A percentile compares a stretch with the other conserved stretches of the same genome.
These are phyloP conservation scores for Netelia virgata DNA, from an alignment of 2,888 invertebrate species.

Conservation along the genomic window DNA sequence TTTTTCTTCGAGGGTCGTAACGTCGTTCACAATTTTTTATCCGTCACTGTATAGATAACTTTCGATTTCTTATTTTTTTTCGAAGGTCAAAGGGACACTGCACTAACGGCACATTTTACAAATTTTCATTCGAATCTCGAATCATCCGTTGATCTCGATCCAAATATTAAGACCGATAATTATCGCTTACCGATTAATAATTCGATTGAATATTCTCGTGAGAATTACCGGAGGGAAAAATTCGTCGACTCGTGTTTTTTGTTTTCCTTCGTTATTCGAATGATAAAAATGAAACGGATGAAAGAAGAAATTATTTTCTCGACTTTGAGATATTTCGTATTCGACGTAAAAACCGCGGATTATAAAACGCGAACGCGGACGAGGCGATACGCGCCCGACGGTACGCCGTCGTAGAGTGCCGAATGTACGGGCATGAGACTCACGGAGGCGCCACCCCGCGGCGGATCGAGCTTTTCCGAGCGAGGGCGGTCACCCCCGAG, in stretches of 20 bases:
- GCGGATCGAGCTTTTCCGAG: conserved; percentile 63
- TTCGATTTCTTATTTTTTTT: not conserved
- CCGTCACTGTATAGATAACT: not conserved
- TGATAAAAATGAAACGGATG: not conserved
- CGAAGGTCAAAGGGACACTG: not conserved
- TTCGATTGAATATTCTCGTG: not conserved
- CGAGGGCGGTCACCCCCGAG: conserved; percentile 66
- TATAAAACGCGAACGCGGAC: conserved; percentile 34
- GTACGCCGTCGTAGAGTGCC: conserved; percentile 65
- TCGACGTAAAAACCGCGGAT: not conserved
- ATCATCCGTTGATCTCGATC: not conserved
- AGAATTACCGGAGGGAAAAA: not conserved
- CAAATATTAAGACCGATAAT: not conserved
- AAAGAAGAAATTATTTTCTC: not conserved
- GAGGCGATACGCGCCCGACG: conserved; percentile 63
- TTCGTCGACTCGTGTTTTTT: not conserved
- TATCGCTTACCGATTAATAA: not conserved
- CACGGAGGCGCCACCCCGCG: conserved; percentile 67
- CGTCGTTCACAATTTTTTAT: not conserved
- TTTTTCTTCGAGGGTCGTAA: not conserved
- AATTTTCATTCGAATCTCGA: not conserved
- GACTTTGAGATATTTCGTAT: not conserved
- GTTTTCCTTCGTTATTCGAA: not conserved
- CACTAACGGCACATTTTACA: not conserved
- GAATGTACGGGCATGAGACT: conserved; percentile 61